phyloP scores from a whole-genome alignment of 2,888 invertebrate genomes.

The Itoplectis maculator region DNA sequence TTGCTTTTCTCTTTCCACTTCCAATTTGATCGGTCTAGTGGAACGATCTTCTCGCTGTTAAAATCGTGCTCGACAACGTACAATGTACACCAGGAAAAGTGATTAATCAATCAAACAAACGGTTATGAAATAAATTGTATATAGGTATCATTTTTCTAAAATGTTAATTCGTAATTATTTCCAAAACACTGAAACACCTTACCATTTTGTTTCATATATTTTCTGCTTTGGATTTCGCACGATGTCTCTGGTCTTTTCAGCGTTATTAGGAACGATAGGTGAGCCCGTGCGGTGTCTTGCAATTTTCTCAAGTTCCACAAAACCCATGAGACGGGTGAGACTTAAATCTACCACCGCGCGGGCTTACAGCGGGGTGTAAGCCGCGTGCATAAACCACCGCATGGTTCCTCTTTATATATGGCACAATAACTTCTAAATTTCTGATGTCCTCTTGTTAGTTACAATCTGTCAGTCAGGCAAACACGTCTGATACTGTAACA shows the following conservation, averaged over 20 bases:
- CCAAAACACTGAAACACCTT: too few species aligned
- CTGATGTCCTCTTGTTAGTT: not conserved
- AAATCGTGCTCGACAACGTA: not conserved
- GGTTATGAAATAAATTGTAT: too few species aligned
- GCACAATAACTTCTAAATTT: not conserved
- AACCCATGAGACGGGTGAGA: not conserved
- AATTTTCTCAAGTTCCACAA: conserved; percentile 19
- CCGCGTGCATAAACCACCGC: not conserved
- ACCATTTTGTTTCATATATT: not conserved
- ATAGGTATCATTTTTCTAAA: too few species aligned
- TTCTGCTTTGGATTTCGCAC: not conserved
- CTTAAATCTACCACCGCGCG: not conserved
- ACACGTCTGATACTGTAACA: too few species aligned
- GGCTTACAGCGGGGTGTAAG: not conserved
- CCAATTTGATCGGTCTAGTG: too few species aligned
- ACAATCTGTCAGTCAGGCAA: too few species aligned
- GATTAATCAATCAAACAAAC: too few species aligned
- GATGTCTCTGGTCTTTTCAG: not conserved
- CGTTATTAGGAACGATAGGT: conserved; percentile 8
- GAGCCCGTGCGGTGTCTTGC: not conserved
- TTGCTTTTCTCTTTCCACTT: conserved; percentile 3
- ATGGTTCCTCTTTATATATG: too few species aligned
- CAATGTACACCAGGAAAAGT: too few species aligned
- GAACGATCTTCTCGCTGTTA: not conserved
- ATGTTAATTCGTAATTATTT: too few species aligned